phyloP scores from a whole-genome alignment of 2,113 vertebrate species.

The Enhydra lutris region DNA sequence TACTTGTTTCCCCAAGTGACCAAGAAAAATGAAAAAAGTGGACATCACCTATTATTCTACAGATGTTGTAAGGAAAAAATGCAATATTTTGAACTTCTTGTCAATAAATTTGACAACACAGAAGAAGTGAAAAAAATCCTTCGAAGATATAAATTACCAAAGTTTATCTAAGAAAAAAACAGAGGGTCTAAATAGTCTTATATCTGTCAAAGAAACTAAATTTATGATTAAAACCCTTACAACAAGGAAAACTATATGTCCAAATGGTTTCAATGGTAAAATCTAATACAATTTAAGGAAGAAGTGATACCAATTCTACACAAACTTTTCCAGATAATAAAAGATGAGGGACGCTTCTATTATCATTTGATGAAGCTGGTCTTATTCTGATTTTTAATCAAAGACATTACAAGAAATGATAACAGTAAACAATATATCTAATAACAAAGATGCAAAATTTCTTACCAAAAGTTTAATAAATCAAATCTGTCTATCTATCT shows the following conservation, averaged over 20 bases:
- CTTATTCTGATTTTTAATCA: background rate
- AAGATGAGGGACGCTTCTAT: background rate
- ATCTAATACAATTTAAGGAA: background rate
- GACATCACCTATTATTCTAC: no score
- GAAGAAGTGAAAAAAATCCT: background rate
- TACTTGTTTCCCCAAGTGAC: background rate
- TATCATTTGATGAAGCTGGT: rapidly evolving
- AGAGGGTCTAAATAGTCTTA: background rate
- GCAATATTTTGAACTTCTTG: background rate
- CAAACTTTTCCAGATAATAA: background rate
- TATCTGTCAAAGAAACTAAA: background rate
- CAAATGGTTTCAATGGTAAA: background rate
- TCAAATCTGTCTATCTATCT: background rate
- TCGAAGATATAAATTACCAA: background rate
- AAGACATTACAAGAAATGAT: background rate
- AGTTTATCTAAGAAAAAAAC: background rate
- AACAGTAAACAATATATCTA: background rate
- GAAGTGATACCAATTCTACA: no score
- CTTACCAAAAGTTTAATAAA: background rate
- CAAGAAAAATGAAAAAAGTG: no score
- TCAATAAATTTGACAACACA: background rate
- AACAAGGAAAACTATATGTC: background rate
- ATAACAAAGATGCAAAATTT: background rate
- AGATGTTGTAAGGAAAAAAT: background rate
- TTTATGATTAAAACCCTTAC: background rate